Percentiles rank a stretch among this genome's conserved stretches.
phyloP scores from a whole-genome alignment of 2,888 invertebrate species.

The Mesorhabditis sp. region DNA sequence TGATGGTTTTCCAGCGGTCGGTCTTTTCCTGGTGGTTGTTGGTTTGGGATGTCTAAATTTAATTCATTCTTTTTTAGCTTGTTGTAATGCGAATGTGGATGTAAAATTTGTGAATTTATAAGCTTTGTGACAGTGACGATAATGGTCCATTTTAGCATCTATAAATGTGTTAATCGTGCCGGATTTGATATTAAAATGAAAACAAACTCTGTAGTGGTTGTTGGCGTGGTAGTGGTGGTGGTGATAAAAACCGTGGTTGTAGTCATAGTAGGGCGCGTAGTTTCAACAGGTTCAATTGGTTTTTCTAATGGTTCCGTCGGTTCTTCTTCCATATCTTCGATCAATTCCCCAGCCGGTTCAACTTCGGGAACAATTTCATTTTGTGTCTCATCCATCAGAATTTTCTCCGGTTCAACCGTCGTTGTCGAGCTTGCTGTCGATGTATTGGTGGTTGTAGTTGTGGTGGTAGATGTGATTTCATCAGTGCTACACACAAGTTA shows the following conservation, averaged over 20 bases:
- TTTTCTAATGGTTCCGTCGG: no score
- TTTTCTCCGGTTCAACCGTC: no score
- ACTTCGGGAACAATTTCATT: no score
- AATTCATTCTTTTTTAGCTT: not conserved
- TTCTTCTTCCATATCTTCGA: no score
- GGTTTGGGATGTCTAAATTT: not conserved
- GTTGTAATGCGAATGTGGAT: not conserved
- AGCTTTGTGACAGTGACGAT: not conserved
- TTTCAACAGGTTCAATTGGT: no score
- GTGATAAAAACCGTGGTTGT: not conserved
- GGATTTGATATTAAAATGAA: conserved; percentile 7
- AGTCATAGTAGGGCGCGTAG: no score
- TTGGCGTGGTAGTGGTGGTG: conserved; percentile 9
- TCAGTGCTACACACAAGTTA: not conserved
- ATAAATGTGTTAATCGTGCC: not conserved
- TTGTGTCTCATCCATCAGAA: no score
- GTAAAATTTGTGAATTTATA: not conserved
- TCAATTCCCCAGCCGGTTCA: no score
- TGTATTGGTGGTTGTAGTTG: conserved; percentile 15
- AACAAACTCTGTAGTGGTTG: conserved; percentile 7
- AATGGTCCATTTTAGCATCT: not conserved
- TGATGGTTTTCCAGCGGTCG: no score
- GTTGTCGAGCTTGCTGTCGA: conserved; percentile 10
- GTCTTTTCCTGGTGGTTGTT: no score
- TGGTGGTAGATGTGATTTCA: conserved; percentile 10